These are phyloP conservation scores for Carassius auratus DNA, from an alignment of 2,113 vertebrate genomes.

Conservation along the genomic window DNA sequence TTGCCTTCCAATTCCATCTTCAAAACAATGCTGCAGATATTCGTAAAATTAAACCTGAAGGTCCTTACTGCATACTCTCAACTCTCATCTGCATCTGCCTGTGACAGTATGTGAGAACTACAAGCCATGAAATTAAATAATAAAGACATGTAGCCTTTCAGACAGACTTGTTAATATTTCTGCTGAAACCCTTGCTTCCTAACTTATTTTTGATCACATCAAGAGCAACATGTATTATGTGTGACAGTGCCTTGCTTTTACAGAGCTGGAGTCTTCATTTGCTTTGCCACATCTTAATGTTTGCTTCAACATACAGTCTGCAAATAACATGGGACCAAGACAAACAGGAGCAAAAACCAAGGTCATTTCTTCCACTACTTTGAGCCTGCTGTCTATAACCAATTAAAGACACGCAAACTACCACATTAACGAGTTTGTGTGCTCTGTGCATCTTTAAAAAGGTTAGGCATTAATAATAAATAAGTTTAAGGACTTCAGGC, in stretches of 20 bases:
- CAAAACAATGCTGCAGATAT: neutral
- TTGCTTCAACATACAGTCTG: neutral
- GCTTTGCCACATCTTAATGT: neutral
- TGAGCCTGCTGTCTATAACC: slow-evolving; percentile 25
- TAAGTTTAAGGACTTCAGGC: slow-evolving; percentile 20
- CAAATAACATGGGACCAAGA: neutral
- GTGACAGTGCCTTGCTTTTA: slow-evolving; percentile 1
- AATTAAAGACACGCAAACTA: neutral
- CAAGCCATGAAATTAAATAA: slow-evolving; percentile 26
- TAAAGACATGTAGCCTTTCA: neutral
- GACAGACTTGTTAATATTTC: neutral
- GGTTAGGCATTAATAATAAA: slow-evolving; percentile 53
- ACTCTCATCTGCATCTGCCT: slow-evolving; percentile 9
- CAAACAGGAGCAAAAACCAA: neutral
- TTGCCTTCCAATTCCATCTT: slow-evolving; percentile 4
- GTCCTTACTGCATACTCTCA: neutral
- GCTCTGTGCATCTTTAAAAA: slow-evolving; percentile 49
- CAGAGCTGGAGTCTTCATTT: neutral
- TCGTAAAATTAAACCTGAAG: slow-evolving; percentile 32
- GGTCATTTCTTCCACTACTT: neutral
- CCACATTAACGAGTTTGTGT: slow-evolving; percentile 40
- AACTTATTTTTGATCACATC: slow-evolving; percentile 28
- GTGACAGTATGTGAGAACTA: neutral
- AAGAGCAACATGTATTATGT: neutral
- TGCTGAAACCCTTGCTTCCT: neutral